Conservation (phyloP, 2,888 invertebrate species). For the Pandemis cinnamomeana region DNA sequence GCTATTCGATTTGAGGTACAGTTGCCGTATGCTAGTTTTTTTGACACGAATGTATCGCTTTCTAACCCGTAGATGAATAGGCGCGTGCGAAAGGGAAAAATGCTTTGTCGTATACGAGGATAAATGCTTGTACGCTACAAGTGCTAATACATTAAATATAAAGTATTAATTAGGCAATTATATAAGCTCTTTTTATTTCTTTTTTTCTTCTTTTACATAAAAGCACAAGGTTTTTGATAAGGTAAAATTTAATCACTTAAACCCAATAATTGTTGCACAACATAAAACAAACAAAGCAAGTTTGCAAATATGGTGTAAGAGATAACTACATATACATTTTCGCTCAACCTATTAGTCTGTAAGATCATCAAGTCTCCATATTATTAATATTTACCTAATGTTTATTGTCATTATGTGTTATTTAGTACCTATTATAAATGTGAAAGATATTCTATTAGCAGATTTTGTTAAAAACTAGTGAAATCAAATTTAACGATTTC, state of each 20-base stretch:
- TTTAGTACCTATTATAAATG: not conserved
- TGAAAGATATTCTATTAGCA: not conserved
- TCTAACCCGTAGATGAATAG: not conserved
- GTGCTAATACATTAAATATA: no score
- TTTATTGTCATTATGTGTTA: not conserved
- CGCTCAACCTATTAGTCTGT: not conserved
- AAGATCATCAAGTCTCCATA: not conserved
- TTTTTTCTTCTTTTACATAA: not conserved
- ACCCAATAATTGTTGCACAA: constrained; percentile 3
- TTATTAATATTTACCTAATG: not conserved
- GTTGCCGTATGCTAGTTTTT: not conserved
- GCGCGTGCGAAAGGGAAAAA: not conserved
- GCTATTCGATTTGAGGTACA: not conserved
- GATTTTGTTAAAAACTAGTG: not conserved
- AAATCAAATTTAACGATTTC: not conserved
- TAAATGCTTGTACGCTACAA: not conserved
- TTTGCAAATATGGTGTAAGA: not conserved
- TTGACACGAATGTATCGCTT: not conserved
- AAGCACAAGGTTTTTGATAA: not conserved
- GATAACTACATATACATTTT: not conserved
- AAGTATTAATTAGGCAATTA: not conserved
- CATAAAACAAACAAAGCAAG: not conserved
- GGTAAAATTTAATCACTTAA: not conserved
- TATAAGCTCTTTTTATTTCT: not conserved
- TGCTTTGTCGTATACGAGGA: no score